phyloP scores from a whole-genome alignment of 2,888 invertebrate genomes.

The Parascotia fuliginaria region DNA sequence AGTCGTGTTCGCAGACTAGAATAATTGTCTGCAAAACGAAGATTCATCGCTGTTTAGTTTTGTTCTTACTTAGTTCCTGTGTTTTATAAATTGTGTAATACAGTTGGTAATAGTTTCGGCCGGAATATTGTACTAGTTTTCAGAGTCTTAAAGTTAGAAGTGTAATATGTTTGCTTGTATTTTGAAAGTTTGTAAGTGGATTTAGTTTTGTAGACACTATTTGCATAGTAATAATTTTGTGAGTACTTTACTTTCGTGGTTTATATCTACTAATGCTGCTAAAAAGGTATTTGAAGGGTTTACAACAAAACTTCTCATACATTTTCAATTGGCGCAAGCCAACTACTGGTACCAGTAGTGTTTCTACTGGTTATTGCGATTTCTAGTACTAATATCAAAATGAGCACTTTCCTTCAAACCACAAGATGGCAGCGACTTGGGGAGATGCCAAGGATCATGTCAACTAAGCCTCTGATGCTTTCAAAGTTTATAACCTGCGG shows the following conservation, averaged over 20 bases:
- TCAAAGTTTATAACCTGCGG: not conserved
- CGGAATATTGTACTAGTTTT: constrained; percentile 3
- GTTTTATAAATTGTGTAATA: constrained; percentile 37
- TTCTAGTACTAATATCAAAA: too few relatives aligned
- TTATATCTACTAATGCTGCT: not conserved
- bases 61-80: constrained; percentile 41
- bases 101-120: constrained; percentile 8
- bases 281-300: not conserved
- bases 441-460: too few relatives aligned
- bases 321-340: too few relatives aligned
- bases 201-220: not conserved
- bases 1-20: constrained; percentile 58
- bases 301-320: too few relatives aligned
- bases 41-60: constrained; percentile 59
- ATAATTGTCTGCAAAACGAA: constrained; percentile 69
- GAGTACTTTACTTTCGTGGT: not conserved
- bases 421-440: too few relatives aligned
- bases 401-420: too few relatives aligned
- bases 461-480: too few relatives aligned
- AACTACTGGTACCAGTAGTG: too few relatives aligned
- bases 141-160: constrained; percentile 11
- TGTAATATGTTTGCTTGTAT: not conserved
- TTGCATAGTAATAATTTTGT: not conserved
- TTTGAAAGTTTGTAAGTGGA: not conserved
- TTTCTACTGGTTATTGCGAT: too few relatives aligned